These are phyloP conservation scores for Aspidapion aeneum DNA, from an alignment of 2,888 invertebrate species.

Conservation along the genomic window DNA sequence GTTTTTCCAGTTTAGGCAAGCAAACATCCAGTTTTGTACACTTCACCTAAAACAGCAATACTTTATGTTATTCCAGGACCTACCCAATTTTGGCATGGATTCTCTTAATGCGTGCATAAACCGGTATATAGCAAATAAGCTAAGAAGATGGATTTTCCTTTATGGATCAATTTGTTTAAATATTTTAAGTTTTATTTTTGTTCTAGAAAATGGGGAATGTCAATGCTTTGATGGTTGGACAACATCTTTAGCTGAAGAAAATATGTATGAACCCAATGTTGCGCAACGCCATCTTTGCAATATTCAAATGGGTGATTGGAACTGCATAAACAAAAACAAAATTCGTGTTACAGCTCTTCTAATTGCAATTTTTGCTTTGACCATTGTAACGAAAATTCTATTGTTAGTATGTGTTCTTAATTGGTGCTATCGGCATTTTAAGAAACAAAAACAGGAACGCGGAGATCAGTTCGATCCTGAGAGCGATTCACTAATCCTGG, in stretches of 20 bases:
- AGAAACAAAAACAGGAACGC: slow-evolving; percentile 16
- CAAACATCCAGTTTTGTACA: no score
- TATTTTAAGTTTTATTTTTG: slow-evolving; percentile 24
- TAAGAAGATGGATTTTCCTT: no score
- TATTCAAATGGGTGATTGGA: slow-evolving; percentile 43
- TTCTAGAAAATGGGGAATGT: slow-evolving; percentile 41
- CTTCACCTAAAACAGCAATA: no score
- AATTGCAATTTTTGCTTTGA: slow-evolving; percentile 37
- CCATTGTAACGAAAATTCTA: slow-evolving; percentile 35
- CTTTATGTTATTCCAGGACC: no score
- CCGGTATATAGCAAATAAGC: no score
- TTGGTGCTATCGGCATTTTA: slow-evolving; percentile 36
- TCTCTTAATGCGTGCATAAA: no score
- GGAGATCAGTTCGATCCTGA: slow-evolving; percentile 21
- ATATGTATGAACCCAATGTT: slow-evolving; percentile 41
- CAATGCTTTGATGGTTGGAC: slow-evolving; percentile 46
- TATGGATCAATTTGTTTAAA: no score
- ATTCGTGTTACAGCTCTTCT: slow-evolving; percentile 40
- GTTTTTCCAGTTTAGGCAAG: no score
- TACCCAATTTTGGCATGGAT: no score
- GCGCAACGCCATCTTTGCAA: slow-evolving; percentile 49
- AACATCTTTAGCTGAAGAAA: slow-evolving; percentile 40
- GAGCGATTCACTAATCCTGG: slow-evolving; percentile 21
- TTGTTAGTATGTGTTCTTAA: slow-evolving; percentile 37
- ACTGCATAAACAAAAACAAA: slow-evolving; percentile 37